These are phyloP conservation scores for Coreoperca whiteheadi DNA, from an alignment of 2,113 vertebrate species.

Conservation along the genomic window DNA sequence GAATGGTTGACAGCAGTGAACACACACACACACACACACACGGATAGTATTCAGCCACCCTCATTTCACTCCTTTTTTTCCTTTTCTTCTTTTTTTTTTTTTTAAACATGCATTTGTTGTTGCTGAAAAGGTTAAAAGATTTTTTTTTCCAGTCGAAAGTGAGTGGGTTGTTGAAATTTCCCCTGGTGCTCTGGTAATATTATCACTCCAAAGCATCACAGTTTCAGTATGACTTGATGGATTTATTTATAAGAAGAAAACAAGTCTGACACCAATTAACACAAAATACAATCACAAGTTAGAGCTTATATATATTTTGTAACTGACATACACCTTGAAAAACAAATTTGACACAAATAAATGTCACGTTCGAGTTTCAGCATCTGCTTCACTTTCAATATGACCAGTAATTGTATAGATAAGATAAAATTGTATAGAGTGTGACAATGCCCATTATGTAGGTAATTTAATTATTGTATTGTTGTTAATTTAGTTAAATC, in stretches of 20 bases:
- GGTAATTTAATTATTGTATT: background rate
- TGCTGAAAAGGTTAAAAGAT: constrained; percentile 94
- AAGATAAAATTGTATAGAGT: background rate
- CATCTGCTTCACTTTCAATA: constrained; percentile 39
- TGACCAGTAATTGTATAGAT: constrained; percentile 13
- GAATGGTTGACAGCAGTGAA: constrained; percentile 32
- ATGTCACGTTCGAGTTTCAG: constrained; percentile 32
- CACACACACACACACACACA: background rate
- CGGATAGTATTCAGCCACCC: constrained; percentile 31
- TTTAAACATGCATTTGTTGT: constrained; percentile 81
- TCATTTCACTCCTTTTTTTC: constrained; percentile 31
- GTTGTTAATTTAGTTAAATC: background rate
- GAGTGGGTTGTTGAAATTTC: constrained; percentile 99
- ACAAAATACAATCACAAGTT: constrained; percentile 22
- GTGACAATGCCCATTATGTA: background rate
- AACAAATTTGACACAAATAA: constrained; percentile 27
- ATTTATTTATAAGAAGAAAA: constrained; percentile 98
- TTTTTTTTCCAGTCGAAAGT: constrained; percentile 95
- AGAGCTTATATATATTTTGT: constrained; percentile 7
- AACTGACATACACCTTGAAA: constrained; percentile 16
- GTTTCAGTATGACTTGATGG: constrained; percentile 99
- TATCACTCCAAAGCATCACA: constrained; percentile 96
- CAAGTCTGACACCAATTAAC: constrained; percentile 90
- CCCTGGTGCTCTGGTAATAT: constrained; percentile 93
- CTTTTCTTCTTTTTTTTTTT: constrained; percentile 55